Evolutionary conservation across 2,888 invertebrate genomes (phyloP), one percentile per base, ranked within the genome.

Genomic region (Hemaris fuciformis): DNA sequence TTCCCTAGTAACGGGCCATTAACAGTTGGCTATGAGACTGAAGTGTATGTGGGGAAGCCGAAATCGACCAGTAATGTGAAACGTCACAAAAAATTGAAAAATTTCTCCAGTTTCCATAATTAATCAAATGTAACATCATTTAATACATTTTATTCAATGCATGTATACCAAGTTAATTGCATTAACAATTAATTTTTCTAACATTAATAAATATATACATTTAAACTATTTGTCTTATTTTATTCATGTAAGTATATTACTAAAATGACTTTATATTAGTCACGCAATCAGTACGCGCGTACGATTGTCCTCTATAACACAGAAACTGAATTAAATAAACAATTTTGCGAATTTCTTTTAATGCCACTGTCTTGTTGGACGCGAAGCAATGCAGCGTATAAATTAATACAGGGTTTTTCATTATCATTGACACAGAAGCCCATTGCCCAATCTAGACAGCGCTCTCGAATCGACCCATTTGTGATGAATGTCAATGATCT

Each of bases 391-490:
- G 87, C 85, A 80, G 85, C 85, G 88, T 80, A 80, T 78, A 86
- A 90, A 85, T 85, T 79, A 86, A 83, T 80, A 87, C 84, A 85
- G 85, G 82, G 87, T 89, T 91, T 89, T 88, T 89, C 84, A 87
- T 85, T 91, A 89, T 84, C 91, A 91, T 90, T 91, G 91, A 91
- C 91, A 91, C 89, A 87, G 88, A 90, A 91, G 88, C 79, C 73
- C 77, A 80, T 92, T 91, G 87, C 89, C 72, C 89, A 91, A 92
- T 89, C 79, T 83, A 83, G 85, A 85, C 81, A 87, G 87, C 84
- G 86, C 79, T 81, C 79, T 80, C 79, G 77, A 88, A 79, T 83
- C 85, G 84, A 82, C 78, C 81, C 83, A 83, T 82, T 87, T 84
- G 88, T 84, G 88, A 91, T 84, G 89, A 91, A 88, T 90, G 89